Evolutionary conservation across 2,113 vertebrate genomes (phyloP).

Genomic region (Hippoglossus stenolepis): DNA sequence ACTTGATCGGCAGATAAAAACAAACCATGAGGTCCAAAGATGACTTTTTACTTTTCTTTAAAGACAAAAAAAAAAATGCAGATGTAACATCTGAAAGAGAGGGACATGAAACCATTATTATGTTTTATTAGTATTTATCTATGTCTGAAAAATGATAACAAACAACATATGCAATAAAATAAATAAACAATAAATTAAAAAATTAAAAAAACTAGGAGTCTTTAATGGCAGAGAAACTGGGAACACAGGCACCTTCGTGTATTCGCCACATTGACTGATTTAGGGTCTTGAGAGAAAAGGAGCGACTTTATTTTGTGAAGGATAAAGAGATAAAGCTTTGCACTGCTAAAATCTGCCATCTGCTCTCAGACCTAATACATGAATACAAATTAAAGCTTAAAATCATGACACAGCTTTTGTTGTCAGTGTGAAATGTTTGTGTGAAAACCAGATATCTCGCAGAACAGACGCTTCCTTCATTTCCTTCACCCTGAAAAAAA

Average conservation of each 20-base stretch:
- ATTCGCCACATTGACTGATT: not conserved
- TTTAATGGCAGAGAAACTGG: not conserved
- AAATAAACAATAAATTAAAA: slow-evolving; percentile 79
- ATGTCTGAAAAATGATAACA: slow-evolving; percentile 21
- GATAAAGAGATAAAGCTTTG: not conserved
- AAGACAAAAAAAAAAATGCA: not conserved
- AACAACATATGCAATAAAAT: slow-evolving; percentile 56
- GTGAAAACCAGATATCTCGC: not conserved
- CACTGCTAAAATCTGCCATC: slow-evolving; percentile 2
- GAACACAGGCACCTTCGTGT: slow-evolving; percentile 15
- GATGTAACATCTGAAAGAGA: slow-evolving; percentile 3
- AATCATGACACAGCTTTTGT: not conserved
- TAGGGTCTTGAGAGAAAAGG: not conserved
- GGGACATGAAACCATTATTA: slow-evolving; percentile 1
- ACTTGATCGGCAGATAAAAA: slow-evolving; percentile 1
- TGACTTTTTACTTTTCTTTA: not conserved
- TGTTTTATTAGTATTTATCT: not conserved
- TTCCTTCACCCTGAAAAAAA: not conserved
- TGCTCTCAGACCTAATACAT: not conserved
- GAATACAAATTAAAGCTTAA: slow-evolving; percentile 3
- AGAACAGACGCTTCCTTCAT: not conserved
- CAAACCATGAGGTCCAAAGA: not conserved
- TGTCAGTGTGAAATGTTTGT: not conserved
- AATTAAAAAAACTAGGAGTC: slow-evolving; percentile 14
- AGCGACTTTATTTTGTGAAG: not conserved